Evolutionary conservation across 2,113 vertebrate species (phyloP).

Genomic region (Corythaeola cristata): DNA sequence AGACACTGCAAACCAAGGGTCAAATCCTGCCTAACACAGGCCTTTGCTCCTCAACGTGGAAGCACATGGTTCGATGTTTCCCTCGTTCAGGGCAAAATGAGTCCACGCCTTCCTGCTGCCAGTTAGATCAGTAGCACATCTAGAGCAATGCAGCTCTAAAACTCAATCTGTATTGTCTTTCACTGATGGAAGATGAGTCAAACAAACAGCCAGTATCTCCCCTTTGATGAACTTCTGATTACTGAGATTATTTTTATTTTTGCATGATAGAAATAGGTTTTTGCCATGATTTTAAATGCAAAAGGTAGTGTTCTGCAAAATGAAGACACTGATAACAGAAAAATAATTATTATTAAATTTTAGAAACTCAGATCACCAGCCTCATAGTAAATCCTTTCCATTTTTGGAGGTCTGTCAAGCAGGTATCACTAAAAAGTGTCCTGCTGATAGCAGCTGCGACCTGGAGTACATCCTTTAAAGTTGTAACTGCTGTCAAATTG

Average conservation of each 20-base stretch:
- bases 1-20: neutral
- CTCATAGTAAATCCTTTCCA: neutral
- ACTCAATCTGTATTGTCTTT: neutral
- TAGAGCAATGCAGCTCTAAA: neutral
- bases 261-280: neutral
- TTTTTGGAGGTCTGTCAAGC: neutral
- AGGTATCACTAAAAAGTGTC: neutral
- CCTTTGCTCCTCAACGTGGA: neutral
- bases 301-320: neutral
- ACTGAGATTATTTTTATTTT: neutral
- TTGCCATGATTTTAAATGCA: neutral
- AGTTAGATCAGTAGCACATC: neutral
- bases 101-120: neutral
- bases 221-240: neutral
- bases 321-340: neutral
- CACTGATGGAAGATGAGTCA: neutral
- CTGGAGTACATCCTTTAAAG: neutral
- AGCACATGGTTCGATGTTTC: neutral
- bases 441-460: neutral
- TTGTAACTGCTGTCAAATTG: neutral
- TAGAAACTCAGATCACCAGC: neutral
- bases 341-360: neutral
- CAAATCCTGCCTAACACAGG: rapidly evolving
- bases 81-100: neutral
- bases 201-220: neutral